Evolutionary conservation across 2,797 vertebrate genomes (phyloP), one percentile per base, ranked within the genome.

Genomic region (Chrosomus eos): DNA sequence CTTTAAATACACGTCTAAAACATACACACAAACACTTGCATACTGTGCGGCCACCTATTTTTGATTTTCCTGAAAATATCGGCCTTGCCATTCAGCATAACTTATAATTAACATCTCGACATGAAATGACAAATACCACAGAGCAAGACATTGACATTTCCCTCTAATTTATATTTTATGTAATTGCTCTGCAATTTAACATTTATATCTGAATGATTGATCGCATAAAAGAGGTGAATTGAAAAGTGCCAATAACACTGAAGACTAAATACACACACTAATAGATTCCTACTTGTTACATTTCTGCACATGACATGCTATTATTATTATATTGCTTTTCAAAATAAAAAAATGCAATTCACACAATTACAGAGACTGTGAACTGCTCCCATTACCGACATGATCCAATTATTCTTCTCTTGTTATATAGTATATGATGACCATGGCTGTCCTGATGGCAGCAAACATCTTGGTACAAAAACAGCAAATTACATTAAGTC

Each of bases 161-260:
- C 80, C 60, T 81, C 60, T 84, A 86, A 85, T 82, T 73, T 81
- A 77, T 87, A 87, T 87, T 89, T 85, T 60, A 81, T 70, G 80
- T 89, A 89, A 89, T 89, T 89, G 68, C 87, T 81, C 88, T 85
- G 51, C 83, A 89, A 89, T 89, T 89, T 88, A 80, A 80, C 87
- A 81, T 85, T 88, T 89, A 89, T 88, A 86, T 83, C 85, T 87
- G 87, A 89, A 85, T 88, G 88, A 89, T 87, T 87, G 86, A 87
- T 86, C 76, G 66, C 85, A 80, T 48, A 67, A 76, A 75, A 58
- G 64, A 77, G 74, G n/a, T 43, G 45, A 55, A 60, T 48, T 31
- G 70, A 45, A 82, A 73, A 68, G 62, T 58, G 64, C 48, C 36
- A 67, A 33, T 77, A 66, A 64, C 16, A 64, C 60, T 55, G 11